Base-by-base conservation (phyloP, 2,113 vertebrate genomes). In the Antigone vipio region DNA sequence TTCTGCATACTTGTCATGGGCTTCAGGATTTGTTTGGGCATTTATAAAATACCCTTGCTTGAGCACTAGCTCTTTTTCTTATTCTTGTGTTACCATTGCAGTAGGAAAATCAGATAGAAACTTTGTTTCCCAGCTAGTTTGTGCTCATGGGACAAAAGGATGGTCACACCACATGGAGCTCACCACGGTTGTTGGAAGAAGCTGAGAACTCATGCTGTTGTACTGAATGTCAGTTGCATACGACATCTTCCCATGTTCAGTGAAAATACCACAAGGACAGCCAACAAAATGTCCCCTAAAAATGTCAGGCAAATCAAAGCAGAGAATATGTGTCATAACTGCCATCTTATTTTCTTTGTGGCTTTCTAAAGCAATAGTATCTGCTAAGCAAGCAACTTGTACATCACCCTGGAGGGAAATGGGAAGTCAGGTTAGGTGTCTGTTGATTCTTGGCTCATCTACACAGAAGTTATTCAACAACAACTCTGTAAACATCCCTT, bases 231-330 rank as follows among this genome's bases (percentile, higher is more conserved):
- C 94, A 92, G 50, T 55, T 8, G 20, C 76, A 45, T 50, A 53
- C 58, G 29, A 26, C 15, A 35, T 66, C 92, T 94, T 89, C 67
- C 63, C 45, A 13, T 66, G 45, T 60, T 86, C 76, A 49, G 69
- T 47, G 60, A 77, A 94, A 94, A 86, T 52, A 47, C 45, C 77
- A 73, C 71, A 60, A 89, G 86, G 81, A 83, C 44, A 81, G 80
- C 60, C 88, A 91, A 89, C 78, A 86, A 94, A 94, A 76, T 1
- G 50, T 88, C 89, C 95, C 69, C 86, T 68, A 85, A 78, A 95
- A 95, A 94, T 62, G 85, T 66, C 85, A 93, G 77, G 80, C 74
- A 67, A 93, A 89, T 83, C 75, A 88, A 87, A 89, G 84, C 60
- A 67, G 44, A 35, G 58, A 92, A 7, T 30, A 16, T 55, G 89